These are phyloP conservation scores for Heteropelma amictum DNA, from an alignment of 2,888 invertebrate genomes.

Conservation along the genomic window DNA sequence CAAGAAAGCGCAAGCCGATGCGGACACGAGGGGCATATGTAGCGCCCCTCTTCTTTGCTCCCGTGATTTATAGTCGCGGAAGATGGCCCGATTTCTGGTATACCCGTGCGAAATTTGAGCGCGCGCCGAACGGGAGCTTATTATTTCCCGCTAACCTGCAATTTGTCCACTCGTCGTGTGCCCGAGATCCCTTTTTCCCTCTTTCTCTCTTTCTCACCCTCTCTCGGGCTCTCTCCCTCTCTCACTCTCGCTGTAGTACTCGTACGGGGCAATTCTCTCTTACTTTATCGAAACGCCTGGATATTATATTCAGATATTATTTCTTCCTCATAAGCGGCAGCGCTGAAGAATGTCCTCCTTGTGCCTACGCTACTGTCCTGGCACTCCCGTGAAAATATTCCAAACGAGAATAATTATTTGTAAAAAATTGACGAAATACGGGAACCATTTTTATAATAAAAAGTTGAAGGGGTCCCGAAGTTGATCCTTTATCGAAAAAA, in stretches of 20 bases:
- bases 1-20: constrained; percentile 64
- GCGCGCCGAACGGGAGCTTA: constrained; percentile 73
- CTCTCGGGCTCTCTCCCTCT: constrained; percentile 2
- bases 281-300: constrained; percentile 70
- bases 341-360: constrained; percentile 34
- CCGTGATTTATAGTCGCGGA: constrained; percentile 73
- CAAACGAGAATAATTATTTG: too few species aligned
- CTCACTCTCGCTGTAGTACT: constrained; percentile 4
- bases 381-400: constrained; percentile 12
- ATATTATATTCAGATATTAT: constrained; percentile 49
- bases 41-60: constrained; percentile 57
- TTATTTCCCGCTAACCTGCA: constrained; percentile 76
- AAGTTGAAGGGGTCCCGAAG: too few species aligned
- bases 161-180: constrained; percentile 74
- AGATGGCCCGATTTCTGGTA: constrained; percentile 73
- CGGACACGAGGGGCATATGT: constrained; percentile 61
- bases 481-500: too few species aligned
- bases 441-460: too few species aligned
- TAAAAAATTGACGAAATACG: too few species aligned
- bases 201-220: constrained; percentile 2
- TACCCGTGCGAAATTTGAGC: constrained; percentile 60
- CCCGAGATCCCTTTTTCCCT: constrained; percentile 41
- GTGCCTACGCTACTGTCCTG: not conserved
- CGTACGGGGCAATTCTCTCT: constrained; percentile 51
- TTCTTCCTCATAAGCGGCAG: constrained; percentile 22